These are phyloP conservation scores for Megaceryle alcyon DNA, from an alignment of 2,797 vertebrate species.

Conservation along the genomic window DNA sequence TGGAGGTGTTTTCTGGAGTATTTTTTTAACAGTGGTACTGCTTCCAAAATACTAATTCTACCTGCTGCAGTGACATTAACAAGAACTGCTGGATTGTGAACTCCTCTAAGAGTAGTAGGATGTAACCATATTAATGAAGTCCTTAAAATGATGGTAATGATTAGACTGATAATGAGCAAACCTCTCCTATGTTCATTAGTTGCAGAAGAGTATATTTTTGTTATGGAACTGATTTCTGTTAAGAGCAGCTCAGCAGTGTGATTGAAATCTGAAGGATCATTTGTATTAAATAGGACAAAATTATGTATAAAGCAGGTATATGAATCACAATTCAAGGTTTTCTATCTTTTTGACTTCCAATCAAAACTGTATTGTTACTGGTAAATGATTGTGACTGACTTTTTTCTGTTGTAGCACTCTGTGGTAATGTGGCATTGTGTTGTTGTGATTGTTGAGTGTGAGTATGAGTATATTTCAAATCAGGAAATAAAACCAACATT, in stretches of 20 bases:
- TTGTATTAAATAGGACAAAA: constrained; percentile 36
- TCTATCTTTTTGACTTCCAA: constrained; percentile 24
- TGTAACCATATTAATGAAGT: background rate
- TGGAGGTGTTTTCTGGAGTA: background rate
- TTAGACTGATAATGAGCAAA: constrained; percentile 11
- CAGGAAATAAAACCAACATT: background rate
- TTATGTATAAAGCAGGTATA: background rate
- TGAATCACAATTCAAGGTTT: background rate
- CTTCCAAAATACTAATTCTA: background rate
- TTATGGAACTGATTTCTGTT: background rate
- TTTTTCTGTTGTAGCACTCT: background rate
- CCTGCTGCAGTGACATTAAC: background rate
- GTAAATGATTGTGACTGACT: background rate
- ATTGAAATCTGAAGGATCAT: constrained; percentile 10
- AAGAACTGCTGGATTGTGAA: background rate
- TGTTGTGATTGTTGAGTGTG: background rate
- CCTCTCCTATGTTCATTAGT: constrained; percentile 21
- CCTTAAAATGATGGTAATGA: background rate
- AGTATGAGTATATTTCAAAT: background rate
- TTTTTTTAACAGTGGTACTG: background rate
- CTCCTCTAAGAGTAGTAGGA: background rate
- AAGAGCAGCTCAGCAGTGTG: background rate
- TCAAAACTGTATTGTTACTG: constrained; percentile 27
- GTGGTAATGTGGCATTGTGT: background rate
- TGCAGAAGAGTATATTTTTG: background rate